These are phyloP conservation scores for Gymnogyps californianus DNA, from an alignment of 2,113 vertebrate species.

Conservation along the genomic window DNA sequence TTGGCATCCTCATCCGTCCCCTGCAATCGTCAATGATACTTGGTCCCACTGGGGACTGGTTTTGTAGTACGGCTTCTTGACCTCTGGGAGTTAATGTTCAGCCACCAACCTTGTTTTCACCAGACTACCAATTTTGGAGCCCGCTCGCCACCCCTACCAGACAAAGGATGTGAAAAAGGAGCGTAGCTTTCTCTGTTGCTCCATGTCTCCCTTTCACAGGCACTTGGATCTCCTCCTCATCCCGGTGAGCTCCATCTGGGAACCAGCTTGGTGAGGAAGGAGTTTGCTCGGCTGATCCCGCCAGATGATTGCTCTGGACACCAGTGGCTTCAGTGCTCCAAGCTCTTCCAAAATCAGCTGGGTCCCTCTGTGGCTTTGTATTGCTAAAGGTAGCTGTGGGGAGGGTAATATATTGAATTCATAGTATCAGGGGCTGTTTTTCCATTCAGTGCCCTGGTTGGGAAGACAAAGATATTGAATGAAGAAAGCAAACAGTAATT, in stretches of 20 bases:
- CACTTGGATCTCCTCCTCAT: rapidly evolving
- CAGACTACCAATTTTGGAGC: neutral
- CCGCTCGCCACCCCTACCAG: rapidly evolving
- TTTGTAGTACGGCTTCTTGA: neutral
- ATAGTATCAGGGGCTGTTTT: neutral
- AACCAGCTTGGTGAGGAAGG: rapidly evolving
- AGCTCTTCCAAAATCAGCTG: neutral
- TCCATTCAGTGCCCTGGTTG: neutral
- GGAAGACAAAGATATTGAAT: neutral
- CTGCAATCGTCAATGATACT: neutral
- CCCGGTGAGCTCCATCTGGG: rapidly evolving
- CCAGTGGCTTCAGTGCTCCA: rapidly evolving
- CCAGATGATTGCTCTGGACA: neutral
- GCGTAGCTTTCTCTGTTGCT: neutral
- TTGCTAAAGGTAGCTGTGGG: neutral
- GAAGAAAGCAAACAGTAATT: neutral
- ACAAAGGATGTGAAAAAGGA: neutral
- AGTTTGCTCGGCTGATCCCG: neutral
- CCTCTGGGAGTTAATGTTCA: neutral
- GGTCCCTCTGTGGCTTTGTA: neutral
- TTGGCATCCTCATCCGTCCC: neutral
- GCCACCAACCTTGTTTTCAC: neutral
- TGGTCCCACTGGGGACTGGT: rapidly evolving
- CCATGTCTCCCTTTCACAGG: neutral
- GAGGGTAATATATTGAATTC: neutral